phyloP scores from a whole-genome alignment of 2,888 invertebrate species.

The Microchrysa polita region DNA sequence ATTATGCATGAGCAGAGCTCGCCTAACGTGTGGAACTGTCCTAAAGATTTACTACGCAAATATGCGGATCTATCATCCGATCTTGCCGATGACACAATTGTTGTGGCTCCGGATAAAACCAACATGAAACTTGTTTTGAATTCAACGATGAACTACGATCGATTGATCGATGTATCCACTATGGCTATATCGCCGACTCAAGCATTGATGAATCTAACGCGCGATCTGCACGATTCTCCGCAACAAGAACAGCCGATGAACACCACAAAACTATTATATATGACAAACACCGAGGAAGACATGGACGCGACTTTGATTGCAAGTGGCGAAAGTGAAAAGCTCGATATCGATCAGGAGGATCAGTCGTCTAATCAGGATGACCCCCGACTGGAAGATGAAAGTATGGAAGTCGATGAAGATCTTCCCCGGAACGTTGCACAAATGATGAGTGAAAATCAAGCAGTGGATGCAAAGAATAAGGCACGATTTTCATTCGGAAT shows the following conservation, averaged over 20 bases:
- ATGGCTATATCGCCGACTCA: slow-evolving; percentile 55
- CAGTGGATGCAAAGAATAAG: slow-evolving; percentile 50
- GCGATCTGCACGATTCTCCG: slow-evolving; percentile 56
- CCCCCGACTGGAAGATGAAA: slow-evolving; percentile 46
- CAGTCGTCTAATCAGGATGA: slow-evolving; percentile 13
- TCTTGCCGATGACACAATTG: slow-evolving; percentile 37
- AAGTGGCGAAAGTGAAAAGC: background rate
- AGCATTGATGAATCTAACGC: slow-evolving; percentile 58
- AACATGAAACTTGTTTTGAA: slow-evolving; percentile 61
- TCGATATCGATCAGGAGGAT: slow-evolving; percentile 8
- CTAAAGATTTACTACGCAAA: slow-evolving; percentile 6
- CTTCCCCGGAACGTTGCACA: slow-evolving; percentile 45
- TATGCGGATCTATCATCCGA: slow-evolving; percentile 37
- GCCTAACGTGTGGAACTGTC: background rate
- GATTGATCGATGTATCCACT: slow-evolving; percentile 56
- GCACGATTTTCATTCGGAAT: slow-evolving; percentile 62
- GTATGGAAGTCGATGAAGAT: slow-evolving; percentile 57
- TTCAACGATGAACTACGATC: slow-evolving; percentile 60
- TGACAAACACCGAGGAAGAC: slow-evolving; percentile 49
- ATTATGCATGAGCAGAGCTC: background rate
- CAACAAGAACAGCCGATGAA: slow-evolving; percentile 51
- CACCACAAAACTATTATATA: slow-evolving; percentile 57
- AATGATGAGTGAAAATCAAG: slow-evolving; percentile 34
- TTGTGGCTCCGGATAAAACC: slow-evolving; percentile 54
- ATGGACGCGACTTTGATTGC: slow-evolving; percentile 32